Percentiles rank a stretch among this genome's conserved stretches.
Evolutionary conservation across 1,140 invertebrate species (phyloP).

Genomic region (Phymorhynchus buccinoides): DNA sequence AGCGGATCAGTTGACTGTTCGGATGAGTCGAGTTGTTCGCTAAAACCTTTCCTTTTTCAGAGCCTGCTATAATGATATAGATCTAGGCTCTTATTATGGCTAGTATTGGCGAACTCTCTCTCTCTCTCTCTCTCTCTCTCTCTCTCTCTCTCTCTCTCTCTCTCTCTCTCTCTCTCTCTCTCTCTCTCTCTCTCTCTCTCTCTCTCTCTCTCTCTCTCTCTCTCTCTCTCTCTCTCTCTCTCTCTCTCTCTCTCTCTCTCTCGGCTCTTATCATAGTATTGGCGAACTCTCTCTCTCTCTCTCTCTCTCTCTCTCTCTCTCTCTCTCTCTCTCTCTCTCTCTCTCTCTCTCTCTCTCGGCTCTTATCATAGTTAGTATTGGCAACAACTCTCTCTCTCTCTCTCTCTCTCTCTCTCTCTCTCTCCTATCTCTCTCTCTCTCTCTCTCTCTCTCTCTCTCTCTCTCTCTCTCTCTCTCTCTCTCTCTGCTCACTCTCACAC

Average conservation of each 20-base stretch:
- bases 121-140: no score
- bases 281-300: neutral
- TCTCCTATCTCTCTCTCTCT: slow-evolving; percentile 14
- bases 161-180: neutral
- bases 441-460: neutral
- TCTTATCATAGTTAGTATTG: no score
- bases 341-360: no score
- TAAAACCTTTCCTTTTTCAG: no score
- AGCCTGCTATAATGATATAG: no score
- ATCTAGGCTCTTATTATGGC: no score
- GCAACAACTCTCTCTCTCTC: neutral
- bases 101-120: no score
- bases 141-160: neutral
- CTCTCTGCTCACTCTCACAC: no score
- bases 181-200: slow-evolving; percentile 24
- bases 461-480: slow-evolving; percentile 15
- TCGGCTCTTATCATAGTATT: neutral
- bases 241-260: neutral
- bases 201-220: neutral
- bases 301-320: neutral
- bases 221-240: slow-evolving; percentile 15
- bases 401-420: slow-evolving; percentile 4
- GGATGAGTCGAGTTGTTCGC: no score
- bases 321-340: no score
- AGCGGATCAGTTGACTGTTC: no score